A percentile compares a stretch with the other conserved stretches of the same genome.
Conservation (phyloP, 2,797 vertebrate genomes). For the Sorex maritimensis region DNA sequence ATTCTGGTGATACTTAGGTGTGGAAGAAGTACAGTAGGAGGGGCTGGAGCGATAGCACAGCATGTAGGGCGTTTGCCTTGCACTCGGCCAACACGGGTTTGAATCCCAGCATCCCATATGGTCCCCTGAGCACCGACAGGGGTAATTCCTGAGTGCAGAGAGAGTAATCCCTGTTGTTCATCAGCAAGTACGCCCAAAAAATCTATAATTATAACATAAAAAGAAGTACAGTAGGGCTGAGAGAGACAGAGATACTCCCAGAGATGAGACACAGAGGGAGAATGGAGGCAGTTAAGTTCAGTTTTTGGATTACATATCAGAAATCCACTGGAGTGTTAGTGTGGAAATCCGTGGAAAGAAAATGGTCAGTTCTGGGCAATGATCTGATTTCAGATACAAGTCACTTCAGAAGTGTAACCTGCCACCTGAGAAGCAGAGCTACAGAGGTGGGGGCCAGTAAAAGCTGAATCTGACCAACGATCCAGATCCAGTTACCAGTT, state of each 20-base stretch:
- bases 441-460: not conserved
- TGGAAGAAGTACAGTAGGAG: too few relatives aligned
- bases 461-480: slow-evolving; percentile 41
- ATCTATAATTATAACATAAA: too few relatives aligned
- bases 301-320: not conserved
- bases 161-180: too few relatives aligned
- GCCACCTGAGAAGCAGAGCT: not conserved
- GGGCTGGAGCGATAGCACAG: too few relatives aligned
- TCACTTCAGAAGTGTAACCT: not conserved
- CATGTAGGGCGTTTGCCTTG: too few relatives aligned
- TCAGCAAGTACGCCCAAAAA: too few relatives aligned
- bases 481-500: not conserved
- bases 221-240: not conserved
- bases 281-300: not conserved
- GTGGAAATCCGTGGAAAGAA: not conserved
- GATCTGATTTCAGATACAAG: not conserved
- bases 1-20: not conserved
- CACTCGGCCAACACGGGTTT: too few relatives aligned
- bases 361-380: slow-evolving; percentile 1
- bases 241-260: not conserved
- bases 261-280: not conserved
- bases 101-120: too few relatives aligned
- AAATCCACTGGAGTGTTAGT: not conserved
- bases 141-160: too few relatives aligned
- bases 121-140: too few relatives aligned